Evolutionary conservation across 2,888 invertebrate species (phyloP).

Genomic region (Cephus nigrinus): DNA sequence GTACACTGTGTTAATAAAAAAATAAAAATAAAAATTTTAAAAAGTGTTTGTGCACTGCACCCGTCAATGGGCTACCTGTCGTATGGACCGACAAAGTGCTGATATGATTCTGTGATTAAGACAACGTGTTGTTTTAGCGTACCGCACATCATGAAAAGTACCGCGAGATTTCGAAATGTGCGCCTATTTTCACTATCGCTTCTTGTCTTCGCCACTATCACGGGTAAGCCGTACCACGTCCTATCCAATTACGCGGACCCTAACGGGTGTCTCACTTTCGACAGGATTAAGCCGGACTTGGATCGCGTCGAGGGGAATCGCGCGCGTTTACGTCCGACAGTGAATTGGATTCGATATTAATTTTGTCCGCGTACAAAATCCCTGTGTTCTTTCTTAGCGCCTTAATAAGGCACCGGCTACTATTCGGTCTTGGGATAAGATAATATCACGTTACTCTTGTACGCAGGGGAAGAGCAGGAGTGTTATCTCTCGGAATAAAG

Average conservation of each 20-base stretch:
- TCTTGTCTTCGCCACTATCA: slow-evolving; percentile 49
- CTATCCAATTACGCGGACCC: background rate
- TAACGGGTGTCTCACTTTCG: background rate
- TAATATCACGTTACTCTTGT: background rate
- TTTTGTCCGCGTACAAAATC: background rate
- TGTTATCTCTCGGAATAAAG: background rate
- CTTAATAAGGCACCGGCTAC: background rate
- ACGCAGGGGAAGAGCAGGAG: background rate
- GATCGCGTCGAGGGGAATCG: background rate
- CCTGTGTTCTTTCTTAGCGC: background rate
- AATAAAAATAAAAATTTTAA: background rate
- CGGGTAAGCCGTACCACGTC: slow-evolving; percentile 48
- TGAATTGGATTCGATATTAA: background rate
- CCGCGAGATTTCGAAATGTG: slow-evolving; percentile 47
- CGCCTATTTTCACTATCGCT: slow-evolving; percentile 46
- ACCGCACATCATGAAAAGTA: slow-evolving; percentile 47
- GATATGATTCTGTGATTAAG: slow-evolving; percentile 33
- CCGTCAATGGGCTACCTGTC: background rate
- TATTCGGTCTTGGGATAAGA: background rate
- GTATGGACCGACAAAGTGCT: slow-evolving; percentile 31
- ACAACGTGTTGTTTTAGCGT: background rate
- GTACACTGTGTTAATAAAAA: background rate
- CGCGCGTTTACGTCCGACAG: background rate
- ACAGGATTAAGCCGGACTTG: background rate
- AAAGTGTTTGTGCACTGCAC: background rate